Evolutionary conservation across 2,113 vertebrate species (phyloP).

Genomic region (Anguilla rostrata): DNA sequence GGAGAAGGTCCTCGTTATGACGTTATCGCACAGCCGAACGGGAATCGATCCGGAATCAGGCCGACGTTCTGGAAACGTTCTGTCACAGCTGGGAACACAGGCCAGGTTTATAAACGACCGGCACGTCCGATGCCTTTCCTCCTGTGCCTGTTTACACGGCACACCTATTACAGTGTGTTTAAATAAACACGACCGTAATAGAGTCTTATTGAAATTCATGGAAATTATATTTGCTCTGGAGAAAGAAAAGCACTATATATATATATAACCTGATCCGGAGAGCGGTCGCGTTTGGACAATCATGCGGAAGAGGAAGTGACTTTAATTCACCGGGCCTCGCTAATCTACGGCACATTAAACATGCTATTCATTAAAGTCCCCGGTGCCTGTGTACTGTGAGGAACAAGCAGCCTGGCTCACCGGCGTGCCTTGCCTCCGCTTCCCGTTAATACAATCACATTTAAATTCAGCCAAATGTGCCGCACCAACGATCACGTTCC

Average conservation of each 20-base stretch:
- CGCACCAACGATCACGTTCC: not conserved
- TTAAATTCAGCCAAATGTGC: not conserved
- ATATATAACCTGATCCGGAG: not conserved
- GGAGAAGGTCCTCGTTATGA: no score
- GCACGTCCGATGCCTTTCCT: no score
- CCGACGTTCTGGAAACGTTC: no score
- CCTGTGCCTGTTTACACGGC: not conserved
- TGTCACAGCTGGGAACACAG: no score
- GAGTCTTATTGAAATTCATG: not conserved
- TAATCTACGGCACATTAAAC: not conserved
- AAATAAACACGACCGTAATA: not conserved
- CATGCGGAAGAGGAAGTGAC: not conserved
- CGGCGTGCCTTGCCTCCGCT: not conserved
- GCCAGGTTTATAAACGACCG: no score
- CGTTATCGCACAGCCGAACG: no score
- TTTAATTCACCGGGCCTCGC: not conserved
- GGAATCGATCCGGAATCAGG: no score
- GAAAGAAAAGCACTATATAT: not conserved
- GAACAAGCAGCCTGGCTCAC: not conserved
- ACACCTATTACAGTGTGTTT: not conserved
- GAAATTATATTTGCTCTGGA: not conserved
- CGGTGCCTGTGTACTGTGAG: not conserved
- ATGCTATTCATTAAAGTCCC: not conserved
- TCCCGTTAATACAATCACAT: not conserved
- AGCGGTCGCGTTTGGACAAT: not conserved